Evolutionary conservation across 2,888 invertebrate genomes (phyloP), one percentile per base, ranked within the genome.

Genomic region (Mythimna vitellina): DNA sequence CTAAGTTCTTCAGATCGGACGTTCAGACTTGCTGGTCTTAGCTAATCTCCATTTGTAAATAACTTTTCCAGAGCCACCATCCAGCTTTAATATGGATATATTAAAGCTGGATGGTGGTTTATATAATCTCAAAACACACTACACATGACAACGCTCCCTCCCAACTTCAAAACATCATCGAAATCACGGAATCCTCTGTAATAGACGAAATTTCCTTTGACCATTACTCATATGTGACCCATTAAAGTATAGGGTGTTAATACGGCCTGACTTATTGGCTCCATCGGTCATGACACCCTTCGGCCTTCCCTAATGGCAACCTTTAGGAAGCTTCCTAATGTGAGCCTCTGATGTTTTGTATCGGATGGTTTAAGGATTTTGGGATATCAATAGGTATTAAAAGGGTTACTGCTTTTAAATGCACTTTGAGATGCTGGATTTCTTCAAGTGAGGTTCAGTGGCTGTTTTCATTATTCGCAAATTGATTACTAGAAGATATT

Each of bases 191-290:
- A 56, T 78, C 67, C 82, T 53, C 70, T 61, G 10, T 76, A 77
- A 80, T 83, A 78, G 89, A 87, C 82, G 81, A 89, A 91, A 93
- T 95, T 95, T 95, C 95, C 95, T 89, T 83, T 83, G 81, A 82
- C 83, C 89, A 94, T 95, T 92, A 94, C 88, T 95, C 95, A 95
- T 91, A 89, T 89, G 91, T 91, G 92, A 91, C 92, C 93, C 93
- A 91, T 93, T 93, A 91, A 87, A 82, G 86, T 87, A 92, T 89
- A 87, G 91, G 93, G 95, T 91, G 95, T 92, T 95, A 95, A 95
- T 95, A 92, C 94, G 76, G 62, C 78, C 80, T 95, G 95, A 96
- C 94, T 95, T 95, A 95, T 95, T 92, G 94, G 89, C 49, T 71
- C 86, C 90, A 95, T 96, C 90, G 87, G 88, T 95, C 95, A 93